phyloP scores from a whole-genome alignment of 2,888 invertebrate genomes.

The Diadegma fenestrale region DNA sequence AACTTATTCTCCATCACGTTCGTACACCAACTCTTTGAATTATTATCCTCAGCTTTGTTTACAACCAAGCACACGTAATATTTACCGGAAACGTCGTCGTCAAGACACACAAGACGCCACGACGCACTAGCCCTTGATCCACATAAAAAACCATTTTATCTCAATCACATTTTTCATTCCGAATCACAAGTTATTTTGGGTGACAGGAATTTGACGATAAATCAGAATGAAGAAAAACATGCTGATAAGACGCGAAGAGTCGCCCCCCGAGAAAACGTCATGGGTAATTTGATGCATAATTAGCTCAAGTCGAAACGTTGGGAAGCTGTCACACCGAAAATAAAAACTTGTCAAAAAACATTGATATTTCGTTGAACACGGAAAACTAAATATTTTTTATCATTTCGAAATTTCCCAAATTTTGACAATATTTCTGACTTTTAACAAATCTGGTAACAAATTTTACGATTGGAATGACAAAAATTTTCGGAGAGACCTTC shows the following conservation, averaged over 20 bases:
- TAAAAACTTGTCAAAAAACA: no score
- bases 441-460: no score
- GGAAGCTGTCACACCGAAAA: background rate
- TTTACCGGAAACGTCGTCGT: constrained; percentile 45
- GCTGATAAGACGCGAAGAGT: background rate
- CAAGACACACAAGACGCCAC: background rate
- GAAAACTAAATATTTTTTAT: no score
- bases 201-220: constrained; percentile 1
- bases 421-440: no score
- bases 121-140: constrained; percentile 28
- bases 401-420: no score
- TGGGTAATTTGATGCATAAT: background rate
- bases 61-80: constrained; percentile 13
- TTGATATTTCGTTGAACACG: no score
- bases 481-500: no score
- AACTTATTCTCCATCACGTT: constrained; percentile 19
- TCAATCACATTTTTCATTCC: constrained; percentile 28
- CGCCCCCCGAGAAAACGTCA: background rate
- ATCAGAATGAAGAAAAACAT: constrained; percentile 6
- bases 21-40: constrained; percentile 14
- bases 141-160: constrained; percentile 45
- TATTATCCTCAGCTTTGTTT: constrained; percentile 34
- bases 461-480: no score
- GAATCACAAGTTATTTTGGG: background rate
- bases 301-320: background rate